These are phyloP conservation scores for Cepaea hortensis DNA, from an alignment of 2,888 invertebrate species.

Conservation along the genomic window DNA sequence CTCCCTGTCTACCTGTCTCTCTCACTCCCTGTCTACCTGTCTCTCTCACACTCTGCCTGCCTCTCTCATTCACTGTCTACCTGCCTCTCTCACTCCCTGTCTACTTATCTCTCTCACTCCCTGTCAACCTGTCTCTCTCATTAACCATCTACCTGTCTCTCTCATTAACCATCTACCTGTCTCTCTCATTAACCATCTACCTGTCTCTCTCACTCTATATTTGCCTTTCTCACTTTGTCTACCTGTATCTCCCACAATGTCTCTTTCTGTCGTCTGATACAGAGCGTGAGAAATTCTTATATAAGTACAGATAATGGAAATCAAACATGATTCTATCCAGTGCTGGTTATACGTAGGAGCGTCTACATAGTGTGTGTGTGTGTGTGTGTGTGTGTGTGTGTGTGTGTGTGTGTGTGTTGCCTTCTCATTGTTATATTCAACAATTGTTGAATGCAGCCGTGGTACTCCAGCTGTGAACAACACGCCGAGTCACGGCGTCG, in stretches of 20 bases:
- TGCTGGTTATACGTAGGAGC: neutral
- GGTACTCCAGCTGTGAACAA: neutral
- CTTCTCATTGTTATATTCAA: neutral
- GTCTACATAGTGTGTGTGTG: neutral
- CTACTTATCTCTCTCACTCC: neutral
- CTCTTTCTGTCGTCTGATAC: neutral
- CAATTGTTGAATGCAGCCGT: neutral
- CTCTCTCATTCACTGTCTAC: neutral
- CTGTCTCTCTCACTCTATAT: neutral
- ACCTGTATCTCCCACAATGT: neutral
- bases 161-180: neutral
- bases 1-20: no score
- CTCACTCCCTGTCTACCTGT: neutral
- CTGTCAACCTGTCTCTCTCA: neutral
- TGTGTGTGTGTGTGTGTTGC: neutral
- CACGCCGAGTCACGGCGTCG: neutral
- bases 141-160: neutral
- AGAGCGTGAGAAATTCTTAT: neutral
- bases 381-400: no score
- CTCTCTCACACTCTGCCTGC: neutral
- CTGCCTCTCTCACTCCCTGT: neutral
- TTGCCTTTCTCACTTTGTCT: neutral
- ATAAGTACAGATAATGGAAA: neutral
- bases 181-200: slow-evolving; percentile 1
- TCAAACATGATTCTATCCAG: neutral